phyloP scores from a whole-genome alignment of 2,113 vertebrate genomes.

The Origma solitaria region DNA sequence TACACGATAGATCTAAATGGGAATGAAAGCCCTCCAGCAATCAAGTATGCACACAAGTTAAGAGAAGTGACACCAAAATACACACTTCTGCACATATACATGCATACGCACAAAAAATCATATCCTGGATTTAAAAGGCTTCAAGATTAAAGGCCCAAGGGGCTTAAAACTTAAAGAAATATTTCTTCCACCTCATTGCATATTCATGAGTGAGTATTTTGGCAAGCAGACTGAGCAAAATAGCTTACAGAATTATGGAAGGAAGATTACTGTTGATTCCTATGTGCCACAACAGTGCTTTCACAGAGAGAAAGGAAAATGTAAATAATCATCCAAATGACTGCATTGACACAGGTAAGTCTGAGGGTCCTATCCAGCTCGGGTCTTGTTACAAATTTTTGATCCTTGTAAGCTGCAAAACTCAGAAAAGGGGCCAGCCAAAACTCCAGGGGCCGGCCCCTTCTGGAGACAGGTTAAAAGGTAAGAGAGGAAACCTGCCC shows the following conservation, averaged over 20 bases:
- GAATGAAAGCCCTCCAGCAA: slow-evolving; percentile 45
- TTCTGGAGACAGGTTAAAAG: background rate
- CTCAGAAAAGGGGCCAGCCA: accelerated
- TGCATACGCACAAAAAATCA: slow-evolving; percentile 60
- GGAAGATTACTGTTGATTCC: slow-evolving; percentile 63
- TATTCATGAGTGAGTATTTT: slow-evolving; percentile 78
- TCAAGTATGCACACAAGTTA: slow-evolving; percentile 74
- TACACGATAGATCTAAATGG: slow-evolving; percentile 23
- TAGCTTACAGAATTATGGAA: slow-evolving; percentile 60
- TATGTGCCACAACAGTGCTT: slow-evolving; percentile 32
- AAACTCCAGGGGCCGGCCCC: background rate
- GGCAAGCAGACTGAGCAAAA: slow-evolving; percentile 50
- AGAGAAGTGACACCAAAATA: slow-evolving; percentile 75
- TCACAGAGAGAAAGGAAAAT: slow-evolving; percentile 8
- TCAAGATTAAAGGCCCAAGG: slow-evolving; percentile 71
- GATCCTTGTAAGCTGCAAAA: background rate
- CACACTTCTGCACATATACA: slow-evolving; percentile 35
- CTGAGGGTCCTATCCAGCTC: background rate
- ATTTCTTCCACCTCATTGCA: slow-evolving; percentile 68
- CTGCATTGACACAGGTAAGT: background rate
- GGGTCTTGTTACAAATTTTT: background rate
- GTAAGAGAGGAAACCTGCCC: background rate
- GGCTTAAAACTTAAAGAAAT: slow-evolving; percentile 77
- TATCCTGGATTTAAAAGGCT: slow-evolving; percentile 83
- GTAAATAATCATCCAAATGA: slow-evolving; percentile 30